phyloP scores from a whole-genome alignment of 2,797 vertebrate genomes.

The Neosilurus hyrtlii region DNA sequence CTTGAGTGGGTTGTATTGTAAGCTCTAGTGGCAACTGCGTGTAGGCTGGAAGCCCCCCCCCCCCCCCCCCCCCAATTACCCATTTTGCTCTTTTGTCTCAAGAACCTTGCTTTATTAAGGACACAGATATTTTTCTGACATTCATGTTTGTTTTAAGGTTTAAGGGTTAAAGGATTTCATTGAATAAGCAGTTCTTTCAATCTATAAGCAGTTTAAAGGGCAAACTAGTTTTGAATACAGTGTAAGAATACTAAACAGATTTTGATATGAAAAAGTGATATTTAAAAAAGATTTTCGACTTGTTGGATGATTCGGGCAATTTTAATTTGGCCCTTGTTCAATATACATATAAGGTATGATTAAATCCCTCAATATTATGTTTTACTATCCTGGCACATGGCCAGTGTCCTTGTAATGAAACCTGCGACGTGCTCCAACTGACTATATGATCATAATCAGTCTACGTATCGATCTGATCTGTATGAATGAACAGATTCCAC shows the following conservation, averaged over 20 bases:
- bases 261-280: neutral
- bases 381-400: neutral
- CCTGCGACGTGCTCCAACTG: conserved; percentile 7
- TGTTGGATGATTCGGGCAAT: neutral
- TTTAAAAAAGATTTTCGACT: neutral
- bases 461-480: conserved; percentile 59
- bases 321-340: neutral
- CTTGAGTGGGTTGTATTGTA: conserved; percentile 28
- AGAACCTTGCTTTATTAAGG: conserved; percentile 21
- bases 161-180: conserved; percentile 20
- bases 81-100: conserved; percentile 22
- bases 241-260: neutral
- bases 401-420: neutral
- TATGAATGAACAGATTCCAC: conserved; percentile 36
- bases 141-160: conserved; percentile 11
- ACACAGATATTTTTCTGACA: neutral
- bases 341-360: neutral
- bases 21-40: conserved; percentile 19
- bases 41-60: conserved; percentile 29
- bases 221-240: neutral
- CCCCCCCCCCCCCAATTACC: neutral
- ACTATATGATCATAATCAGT: conserved; percentile 34
- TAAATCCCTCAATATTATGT: neutral
- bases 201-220: neutral
- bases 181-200: too few species aligned